phyloP scores from a whole-genome alignment of 2,888 invertebrate genomes.

The Calliopum simillimum region DNA sequence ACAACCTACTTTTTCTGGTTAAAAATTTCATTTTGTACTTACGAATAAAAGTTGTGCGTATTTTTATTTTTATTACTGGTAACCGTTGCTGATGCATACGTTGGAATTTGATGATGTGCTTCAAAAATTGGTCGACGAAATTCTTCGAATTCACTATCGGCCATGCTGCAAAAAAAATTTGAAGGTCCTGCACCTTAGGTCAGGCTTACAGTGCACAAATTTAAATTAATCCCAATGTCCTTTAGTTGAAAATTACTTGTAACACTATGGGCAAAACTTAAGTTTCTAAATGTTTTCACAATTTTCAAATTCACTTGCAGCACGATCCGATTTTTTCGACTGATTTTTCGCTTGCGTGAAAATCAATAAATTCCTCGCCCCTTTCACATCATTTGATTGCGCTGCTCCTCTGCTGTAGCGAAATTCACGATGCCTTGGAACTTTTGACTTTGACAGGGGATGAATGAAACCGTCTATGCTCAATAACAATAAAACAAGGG shows the following conservation, averaged over 20 bases:
- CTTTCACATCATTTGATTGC: conserved; percentile 3
- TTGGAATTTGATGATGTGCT: conserved; percentile 84
- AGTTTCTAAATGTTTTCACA: too few relatives aligned
- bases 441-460: conserved; percentile 37
- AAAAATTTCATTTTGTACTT: conserved; percentile 68
- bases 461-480: conserved; percentile 16
- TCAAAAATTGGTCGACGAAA: conserved; percentile 75
- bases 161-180: conserved; percentile 72
- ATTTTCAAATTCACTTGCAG: too few relatives aligned
- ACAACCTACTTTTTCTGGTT: too few relatives aligned
- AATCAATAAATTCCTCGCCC: conserved; percentile 61
- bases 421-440: conserved; percentile 42
- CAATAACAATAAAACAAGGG: not conserved
- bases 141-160: conserved; percentile 94
- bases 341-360: conserved; percentile 47
- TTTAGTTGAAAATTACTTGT: too few relatives aligned
- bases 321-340: not conserved
- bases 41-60: conserved; percentile 90
- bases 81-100: conserved; percentile 68
- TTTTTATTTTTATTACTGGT: conserved; percentile 71
- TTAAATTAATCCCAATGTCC: too few relatives aligned
- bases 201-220: too few relatives aligned
- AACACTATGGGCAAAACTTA: too few relatives aligned
- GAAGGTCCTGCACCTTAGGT: not conserved
- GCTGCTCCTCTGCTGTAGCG: conserved; percentile 28